phyloP scores from a whole-genome alignment of 2,797 vertebrate species.

The Carcharodon carcharias region DNA sequence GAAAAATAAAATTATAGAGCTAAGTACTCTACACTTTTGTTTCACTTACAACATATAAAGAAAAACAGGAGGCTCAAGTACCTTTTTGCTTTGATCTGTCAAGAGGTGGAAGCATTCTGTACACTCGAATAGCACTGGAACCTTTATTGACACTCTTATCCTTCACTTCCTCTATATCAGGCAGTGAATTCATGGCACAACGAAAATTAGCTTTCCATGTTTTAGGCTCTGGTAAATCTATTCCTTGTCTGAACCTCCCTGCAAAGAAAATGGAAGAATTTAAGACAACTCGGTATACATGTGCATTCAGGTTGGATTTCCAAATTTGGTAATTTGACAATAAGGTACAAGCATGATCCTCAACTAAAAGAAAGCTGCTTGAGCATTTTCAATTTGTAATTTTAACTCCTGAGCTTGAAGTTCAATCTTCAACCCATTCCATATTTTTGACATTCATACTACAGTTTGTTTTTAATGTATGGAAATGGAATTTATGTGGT shows the following conservation, averaged over 20 bases:
- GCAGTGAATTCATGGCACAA: slow-evolving; percentile 93
- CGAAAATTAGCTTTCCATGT: slow-evolving; percentile 99
- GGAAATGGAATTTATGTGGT: background rate
- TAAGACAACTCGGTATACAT: background rate
- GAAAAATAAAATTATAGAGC: slow-evolving; percentile 11
- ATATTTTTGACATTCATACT: background rate
- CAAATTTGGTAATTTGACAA: background rate
- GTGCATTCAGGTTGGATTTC: background rate
- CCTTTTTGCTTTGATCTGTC: slow-evolving; percentile 67
- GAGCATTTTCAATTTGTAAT: background rate
- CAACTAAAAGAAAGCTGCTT: background rate
- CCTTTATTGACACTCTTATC: slow-evolving; percentile 86
- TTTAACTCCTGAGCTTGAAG: background rate
- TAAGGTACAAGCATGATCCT: background rate
- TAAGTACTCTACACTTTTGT: slow-evolving; percentile 36
- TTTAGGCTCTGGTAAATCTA: slow-evolving; percentile 73
- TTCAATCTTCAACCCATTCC: background rate
- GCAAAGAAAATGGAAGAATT: slow-evolving; percentile 38
- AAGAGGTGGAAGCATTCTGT: slow-evolving; percentile 73
- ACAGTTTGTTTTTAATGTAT: background rate
- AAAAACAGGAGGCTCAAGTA: slow-evolving; percentile 41
- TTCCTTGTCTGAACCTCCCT: slow-evolving; percentile 78
- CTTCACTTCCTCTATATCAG: slow-evolving; percentile 90
- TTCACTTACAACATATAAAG: background rate
- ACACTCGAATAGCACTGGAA: slow-evolving; percentile 79